A percentile compares a stretch with the other conserved stretches of the same genome.
phyloP scores from a whole-genome alignment of 1,140 invertebrate species.

The Hyposmocoma kahamanoa region DNA sequence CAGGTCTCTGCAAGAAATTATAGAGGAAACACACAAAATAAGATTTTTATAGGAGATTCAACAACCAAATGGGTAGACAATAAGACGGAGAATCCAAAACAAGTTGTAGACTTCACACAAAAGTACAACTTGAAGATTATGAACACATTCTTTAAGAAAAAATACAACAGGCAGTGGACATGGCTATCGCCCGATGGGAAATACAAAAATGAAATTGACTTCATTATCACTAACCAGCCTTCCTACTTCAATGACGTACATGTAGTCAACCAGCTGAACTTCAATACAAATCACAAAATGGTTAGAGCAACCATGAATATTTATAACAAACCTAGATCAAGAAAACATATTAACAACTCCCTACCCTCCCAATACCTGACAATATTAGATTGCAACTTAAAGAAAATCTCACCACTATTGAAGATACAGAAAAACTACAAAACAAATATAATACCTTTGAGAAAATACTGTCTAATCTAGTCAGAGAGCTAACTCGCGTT shows the following conservation, averaged over 20 bases:
- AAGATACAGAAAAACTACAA: too few species aligned
- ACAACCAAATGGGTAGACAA: background rate
- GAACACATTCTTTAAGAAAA: background rate
- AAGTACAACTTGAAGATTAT: too few species aligned
- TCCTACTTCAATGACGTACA: background rate
- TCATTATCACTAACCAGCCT: constrained; percentile 1
- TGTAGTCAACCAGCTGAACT: background rate
- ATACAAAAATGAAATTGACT: constrained; percentile 8
- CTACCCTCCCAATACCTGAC: too few species aligned
- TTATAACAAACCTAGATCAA: background rate
- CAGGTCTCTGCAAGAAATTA: background rate
- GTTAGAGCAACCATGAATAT: background rate
- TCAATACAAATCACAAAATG: too few species aligned
- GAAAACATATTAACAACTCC: background rate
- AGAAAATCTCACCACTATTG: too few species aligned
- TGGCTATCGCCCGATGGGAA: too few species aligned
- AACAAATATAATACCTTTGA: too few species aligned
- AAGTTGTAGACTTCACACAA: too few species aligned
- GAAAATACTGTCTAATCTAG: too few species aligned
- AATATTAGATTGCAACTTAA: too few species aligned
- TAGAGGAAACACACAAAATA: background rate
- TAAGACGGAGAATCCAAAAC: background rate
- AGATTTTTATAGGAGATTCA: background rate
- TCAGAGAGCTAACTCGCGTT: too few species aligned
- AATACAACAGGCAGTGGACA: too few species aligned